Evolutionary conservation across 2,888 invertebrate genomes (phyloP).

Genomic region (Strigamia transsilvanica): DNA sequence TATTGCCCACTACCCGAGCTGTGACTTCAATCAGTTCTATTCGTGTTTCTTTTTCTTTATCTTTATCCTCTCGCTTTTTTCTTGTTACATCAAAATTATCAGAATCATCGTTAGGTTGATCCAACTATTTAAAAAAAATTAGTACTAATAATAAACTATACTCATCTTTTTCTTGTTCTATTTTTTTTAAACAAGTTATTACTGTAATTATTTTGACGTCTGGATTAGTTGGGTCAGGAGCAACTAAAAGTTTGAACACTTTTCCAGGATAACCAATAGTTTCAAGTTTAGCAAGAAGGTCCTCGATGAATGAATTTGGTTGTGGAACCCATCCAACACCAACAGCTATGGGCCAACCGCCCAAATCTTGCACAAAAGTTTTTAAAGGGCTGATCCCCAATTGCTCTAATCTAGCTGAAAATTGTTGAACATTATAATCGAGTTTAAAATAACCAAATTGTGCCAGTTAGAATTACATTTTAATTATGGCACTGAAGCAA

Average conservation of each 20-base stretch:
- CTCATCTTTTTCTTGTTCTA: background rate
- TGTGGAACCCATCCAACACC: background rate
- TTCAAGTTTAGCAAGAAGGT: constrained; percentile 5
- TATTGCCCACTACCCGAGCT: background rate
- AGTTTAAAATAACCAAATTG: background rate
- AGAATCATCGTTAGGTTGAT: constrained; percentile 1
- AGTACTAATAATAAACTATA: no score
- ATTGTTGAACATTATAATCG: background rate
- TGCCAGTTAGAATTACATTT: no score
- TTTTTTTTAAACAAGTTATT: background rate
- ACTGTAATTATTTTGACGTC: constrained; percentile 14
- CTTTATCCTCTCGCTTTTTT: background rate
- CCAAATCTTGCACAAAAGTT: background rate
- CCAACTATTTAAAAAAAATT: constrained; percentile 1
- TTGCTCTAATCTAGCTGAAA: background rate
- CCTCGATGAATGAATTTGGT: background rate
- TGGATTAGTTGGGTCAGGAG: constrained; percentile 13
- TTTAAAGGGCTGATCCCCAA: background rate
- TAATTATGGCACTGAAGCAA: background rate
- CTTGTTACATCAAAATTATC: background rate
- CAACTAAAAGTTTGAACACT: background rate
- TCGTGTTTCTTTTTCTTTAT: background rate
- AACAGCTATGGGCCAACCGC: constrained; percentile 17
- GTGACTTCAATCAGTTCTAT: background rate
- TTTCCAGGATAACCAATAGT: background rate